These are phyloP conservation scores for Lysandra bellargus DNA, from an alignment of 2,888 invertebrate genomes.

Conservation along the genomic window DNA sequence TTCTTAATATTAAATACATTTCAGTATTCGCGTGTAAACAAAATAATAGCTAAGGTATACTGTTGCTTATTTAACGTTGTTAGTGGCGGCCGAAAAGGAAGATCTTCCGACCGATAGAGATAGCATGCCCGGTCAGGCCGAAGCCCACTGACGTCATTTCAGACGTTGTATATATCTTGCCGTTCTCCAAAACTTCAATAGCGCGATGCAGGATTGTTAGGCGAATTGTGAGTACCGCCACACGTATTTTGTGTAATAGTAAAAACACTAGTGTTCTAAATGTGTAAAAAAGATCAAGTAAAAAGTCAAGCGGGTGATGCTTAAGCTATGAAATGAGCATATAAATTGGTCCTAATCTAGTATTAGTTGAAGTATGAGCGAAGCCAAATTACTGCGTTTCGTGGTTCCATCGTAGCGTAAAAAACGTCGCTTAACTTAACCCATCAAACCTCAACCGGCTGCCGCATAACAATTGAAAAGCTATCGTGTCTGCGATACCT, in stretches of 20 bases:
- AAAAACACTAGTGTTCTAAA: constrained; percentile 10
- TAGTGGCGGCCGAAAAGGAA: no score
- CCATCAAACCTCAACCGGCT: no score
- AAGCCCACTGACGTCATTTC: no score
- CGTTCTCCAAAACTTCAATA: no score
- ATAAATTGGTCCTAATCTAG: not conserved
- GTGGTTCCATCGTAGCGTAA: not conserved
- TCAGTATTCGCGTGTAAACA: not conserved
- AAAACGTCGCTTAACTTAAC: no score
- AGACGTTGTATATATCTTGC: no score
- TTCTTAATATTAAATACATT: not conserved
- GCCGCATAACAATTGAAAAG: no score
- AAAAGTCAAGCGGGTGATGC: constrained; percentile 20
- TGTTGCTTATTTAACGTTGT: not conserved
- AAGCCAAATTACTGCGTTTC: not conserved
- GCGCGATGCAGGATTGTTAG: no score
- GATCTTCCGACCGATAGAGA: no score
- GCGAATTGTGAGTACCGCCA: no score
- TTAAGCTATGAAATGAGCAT: not conserved
- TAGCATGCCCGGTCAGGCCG: no score
- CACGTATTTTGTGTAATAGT: not conserved
- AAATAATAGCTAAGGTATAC: not conserved
- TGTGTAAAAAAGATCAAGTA: not conserved
- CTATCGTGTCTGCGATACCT: no score
- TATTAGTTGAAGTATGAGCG: not conserved